Percentiles rank a stretch among this genome's conserved stretches.
These are phyloP conservation scores for Poecilia velifera DNA, from an alignment of 2,797 vertebrate species.

Conservation along the genomic window DNA sequence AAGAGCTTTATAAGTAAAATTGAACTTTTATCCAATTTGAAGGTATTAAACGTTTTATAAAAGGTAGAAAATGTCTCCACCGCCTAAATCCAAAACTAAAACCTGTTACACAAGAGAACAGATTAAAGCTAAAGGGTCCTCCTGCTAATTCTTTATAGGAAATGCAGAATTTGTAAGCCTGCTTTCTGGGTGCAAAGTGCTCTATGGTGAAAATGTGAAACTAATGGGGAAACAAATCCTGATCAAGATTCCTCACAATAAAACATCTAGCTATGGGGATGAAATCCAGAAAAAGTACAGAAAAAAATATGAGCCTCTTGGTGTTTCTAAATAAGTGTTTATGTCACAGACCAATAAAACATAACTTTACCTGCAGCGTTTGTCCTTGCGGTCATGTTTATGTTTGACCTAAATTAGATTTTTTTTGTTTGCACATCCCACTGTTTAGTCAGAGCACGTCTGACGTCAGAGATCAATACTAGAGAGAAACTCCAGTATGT, in stretches of 20 bases:
- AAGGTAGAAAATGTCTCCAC: neutral
- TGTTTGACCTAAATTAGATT: neutral
- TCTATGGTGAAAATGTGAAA: neutral
- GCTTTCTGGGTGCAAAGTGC: conserved; percentile 1
- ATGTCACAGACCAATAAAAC: neutral
- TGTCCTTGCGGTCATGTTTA: neutral
- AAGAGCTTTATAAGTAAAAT: neutral
- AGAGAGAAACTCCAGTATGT: neutral
- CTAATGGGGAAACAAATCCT: neutral
- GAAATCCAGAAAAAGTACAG: neutral
- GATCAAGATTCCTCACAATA: neutral
- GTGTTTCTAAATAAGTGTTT: neutral
- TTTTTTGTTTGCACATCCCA: neutral
- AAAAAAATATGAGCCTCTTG: neutral
- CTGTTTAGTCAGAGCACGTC: neutral
- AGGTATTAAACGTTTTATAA: neutral
- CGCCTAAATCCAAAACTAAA: neutral
- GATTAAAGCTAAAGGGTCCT: neutral
- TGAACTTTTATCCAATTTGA: neutral
- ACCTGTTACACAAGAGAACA: neutral
- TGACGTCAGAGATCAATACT: neutral
- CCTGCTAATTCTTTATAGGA: neutral
- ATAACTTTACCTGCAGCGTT: neutral
- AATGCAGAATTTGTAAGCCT: neutral
- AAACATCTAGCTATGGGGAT: neutral